These are phyloP conservation scores for Hirtodrosophila trivittata DNA, from an alignment of 2,888 invertebrate species.

Conservation along the genomic window DNA sequence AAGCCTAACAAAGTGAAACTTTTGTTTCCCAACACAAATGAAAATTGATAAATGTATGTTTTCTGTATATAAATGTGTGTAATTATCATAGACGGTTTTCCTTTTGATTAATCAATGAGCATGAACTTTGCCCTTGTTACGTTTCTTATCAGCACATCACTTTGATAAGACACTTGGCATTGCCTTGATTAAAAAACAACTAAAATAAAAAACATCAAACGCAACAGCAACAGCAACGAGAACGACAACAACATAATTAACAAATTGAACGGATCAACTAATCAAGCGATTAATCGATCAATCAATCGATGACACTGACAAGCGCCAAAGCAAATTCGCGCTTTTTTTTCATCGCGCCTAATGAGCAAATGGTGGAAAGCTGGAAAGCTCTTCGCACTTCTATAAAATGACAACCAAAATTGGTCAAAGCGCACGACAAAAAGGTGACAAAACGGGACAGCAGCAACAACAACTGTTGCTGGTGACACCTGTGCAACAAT, in stretches of 20 bases:
- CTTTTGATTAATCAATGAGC: not conserved
- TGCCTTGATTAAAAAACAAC: conserved; percentile 20
- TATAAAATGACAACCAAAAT: conserved; percentile 57
- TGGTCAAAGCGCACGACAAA: conserved; percentile 57
- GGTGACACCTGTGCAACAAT: conserved; percentile 38
- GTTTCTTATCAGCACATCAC: conserved; percentile 26
- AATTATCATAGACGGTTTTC: no score
- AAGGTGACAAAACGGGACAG: conserved; percentile 54
- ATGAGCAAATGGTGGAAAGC: conserved; percentile 45
- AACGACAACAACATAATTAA: conserved; percentile 48
- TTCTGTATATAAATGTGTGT: no score
- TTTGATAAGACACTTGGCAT: conserved; percentile 40
- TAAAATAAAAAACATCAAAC: not conserved
- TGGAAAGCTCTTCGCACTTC: conserved; percentile 37
- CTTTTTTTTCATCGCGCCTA: no score
- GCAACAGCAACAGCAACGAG: conserved; percentile 7
- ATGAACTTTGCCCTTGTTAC: conserved; percentile 37
- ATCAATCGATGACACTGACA: conserved; percentile 60
- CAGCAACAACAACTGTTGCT: conserved; percentile 15
- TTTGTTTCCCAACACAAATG: no score
- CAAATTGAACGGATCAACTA: conserved; percentile 56
- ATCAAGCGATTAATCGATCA: conserved; percentile 71
- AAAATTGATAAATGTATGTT: no score
- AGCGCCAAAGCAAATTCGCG: conserved; percentile 30
- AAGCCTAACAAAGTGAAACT: no score